A percentile compares a stretch with the other conserved stretches of the same genome.
Evolutionary conservation across 2,797 vertebrate genomes (phyloP).

Genomic region (Peromyscus eremicus): DNA sequence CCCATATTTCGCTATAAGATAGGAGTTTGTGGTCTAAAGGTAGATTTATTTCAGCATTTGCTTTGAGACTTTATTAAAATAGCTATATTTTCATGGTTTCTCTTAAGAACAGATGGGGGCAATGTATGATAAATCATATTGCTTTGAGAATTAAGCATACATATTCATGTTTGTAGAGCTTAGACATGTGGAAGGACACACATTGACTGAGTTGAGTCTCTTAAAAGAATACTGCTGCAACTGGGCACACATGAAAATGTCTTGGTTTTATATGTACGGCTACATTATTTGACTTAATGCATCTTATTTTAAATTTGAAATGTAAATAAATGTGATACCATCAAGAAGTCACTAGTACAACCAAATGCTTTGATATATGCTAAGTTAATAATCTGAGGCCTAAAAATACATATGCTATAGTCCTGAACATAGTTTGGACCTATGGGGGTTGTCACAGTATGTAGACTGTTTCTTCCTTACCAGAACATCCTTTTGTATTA

Average conservation of each 20-base stretch:
- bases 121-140: background rate
- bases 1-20: background rate
- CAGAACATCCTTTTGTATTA: background rate
- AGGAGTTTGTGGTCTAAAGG: background rate
- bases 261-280: background rate
- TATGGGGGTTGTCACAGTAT: background rate
- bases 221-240: background rate
- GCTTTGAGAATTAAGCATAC: slow-evolving; percentile 3
- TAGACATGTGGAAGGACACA: background rate
- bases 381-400: background rate
- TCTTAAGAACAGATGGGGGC: slow-evolving; percentile 11
- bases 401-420: background rate
- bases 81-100: background rate
- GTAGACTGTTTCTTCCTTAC: background rate
- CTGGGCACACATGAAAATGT: too few relatives aligned
- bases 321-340: background rate
- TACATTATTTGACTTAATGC: background rate
- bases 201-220: background rate
- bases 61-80: background rate
- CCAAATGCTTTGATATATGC: background rate
- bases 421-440: background rate
- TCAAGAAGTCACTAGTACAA: background rate
- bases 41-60: slow-evolving; percentile 18
- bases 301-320: background rate
- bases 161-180: slow-evolving; percentile 6